A percentile compares a stretch with the other conserved stretches of the same genome.
Evolutionary conservation across 1,140 invertebrate species (phyloP).

Genomic region (Brachionus rubens): DNA sequence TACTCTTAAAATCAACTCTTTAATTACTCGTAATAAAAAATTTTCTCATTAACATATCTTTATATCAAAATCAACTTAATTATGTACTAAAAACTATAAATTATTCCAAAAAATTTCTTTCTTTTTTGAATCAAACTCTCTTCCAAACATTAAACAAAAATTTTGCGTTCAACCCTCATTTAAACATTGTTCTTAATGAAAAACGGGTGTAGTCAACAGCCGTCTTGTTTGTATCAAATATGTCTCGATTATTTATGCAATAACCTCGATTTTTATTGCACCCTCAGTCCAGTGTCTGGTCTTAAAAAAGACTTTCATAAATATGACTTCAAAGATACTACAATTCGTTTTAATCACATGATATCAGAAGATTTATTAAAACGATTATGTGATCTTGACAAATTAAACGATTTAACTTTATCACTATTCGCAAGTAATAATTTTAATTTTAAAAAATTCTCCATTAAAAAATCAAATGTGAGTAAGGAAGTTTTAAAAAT

Average conservation of each 20-base stretch:
- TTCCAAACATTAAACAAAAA: too few relatives aligned
- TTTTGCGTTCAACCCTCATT: too few relatives aligned
- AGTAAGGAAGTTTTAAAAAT: background rate
- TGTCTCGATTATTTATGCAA: conserved; percentile 10
- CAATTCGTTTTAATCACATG: background rate
- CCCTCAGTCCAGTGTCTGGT: background rate
- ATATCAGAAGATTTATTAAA: background rate
- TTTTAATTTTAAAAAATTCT: background rate
- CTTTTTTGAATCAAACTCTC: too few relatives aligned
- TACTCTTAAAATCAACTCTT: too few relatives aligned
- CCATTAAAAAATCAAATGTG: background rate
- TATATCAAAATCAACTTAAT: too few relatives aligned
- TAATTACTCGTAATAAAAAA: too few relatives aligned
- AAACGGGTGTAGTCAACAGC: conserved; percentile 7
- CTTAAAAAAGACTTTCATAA: background rate
- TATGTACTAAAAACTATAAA: too few relatives aligned
- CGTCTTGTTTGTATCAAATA: background rate
- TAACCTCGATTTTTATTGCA: background rate
- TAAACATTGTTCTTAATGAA: conserved; percentile 1
- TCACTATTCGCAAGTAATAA: background rate
- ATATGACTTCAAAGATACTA: conserved; percentile 16
- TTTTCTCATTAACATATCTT: too few relatives aligned
- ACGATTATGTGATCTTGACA: background rate
- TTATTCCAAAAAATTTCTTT: too few relatives aligned
- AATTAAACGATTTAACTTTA: background rate